Conservation (phyloP, 2,888 invertebrate species). For the Craniophora ligustri region DNA sequence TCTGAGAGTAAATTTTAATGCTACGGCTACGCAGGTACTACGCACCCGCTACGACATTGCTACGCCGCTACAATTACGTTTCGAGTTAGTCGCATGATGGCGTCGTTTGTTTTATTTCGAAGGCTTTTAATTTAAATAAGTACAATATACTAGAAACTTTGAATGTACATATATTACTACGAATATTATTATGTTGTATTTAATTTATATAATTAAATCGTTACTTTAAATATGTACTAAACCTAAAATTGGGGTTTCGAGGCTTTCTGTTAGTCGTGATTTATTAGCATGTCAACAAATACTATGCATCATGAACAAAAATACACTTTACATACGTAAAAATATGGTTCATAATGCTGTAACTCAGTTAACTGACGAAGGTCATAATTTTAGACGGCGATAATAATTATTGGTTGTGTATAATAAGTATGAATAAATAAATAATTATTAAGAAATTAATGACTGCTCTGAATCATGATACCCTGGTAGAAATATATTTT, state of each 20-base stretch:
- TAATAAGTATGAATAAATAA: slow-evolving; percentile 27
- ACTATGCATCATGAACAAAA: background rate
- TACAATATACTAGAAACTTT: too few relatives aligned
- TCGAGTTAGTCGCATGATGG: slow-evolving; percentile 14
- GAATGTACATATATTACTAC: too few relatives aligned
- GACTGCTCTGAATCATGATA: slow-evolving; percentile 3
- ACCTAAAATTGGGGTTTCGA: slow-evolving; percentile 8
- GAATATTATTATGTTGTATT: too few relatives aligned
- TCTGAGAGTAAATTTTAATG: slow-evolving; percentile 7
- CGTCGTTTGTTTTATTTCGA: slow-evolving; percentile 12
- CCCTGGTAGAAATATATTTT: slow-evolving; percentile 15
- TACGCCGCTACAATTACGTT: slow-evolving; percentile 40
- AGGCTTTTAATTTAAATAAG: slow-evolving; percentile 12
- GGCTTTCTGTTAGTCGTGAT: slow-evolving; percentile 31
- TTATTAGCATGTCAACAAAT: slow-evolving; percentile 39
- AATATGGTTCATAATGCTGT: background rate
- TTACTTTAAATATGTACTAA: too few relatives aligned
- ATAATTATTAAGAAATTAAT: too few relatives aligned
- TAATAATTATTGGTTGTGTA: slow-evolving; percentile 21
- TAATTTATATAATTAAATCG: too few relatives aligned
- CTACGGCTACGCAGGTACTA: slow-evolving; percentile 34
- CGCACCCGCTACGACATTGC: slow-evolving; percentile 44
- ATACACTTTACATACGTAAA: background rate
- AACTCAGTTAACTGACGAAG: slow-evolving; percentile 3
- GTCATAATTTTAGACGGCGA: slow-evolving; percentile 16